These are phyloP conservation scores for Synanthedon tipuliformis DNA, from an alignment of 2,888 invertebrate genomes.

Conservation along the genomic window DNA sequence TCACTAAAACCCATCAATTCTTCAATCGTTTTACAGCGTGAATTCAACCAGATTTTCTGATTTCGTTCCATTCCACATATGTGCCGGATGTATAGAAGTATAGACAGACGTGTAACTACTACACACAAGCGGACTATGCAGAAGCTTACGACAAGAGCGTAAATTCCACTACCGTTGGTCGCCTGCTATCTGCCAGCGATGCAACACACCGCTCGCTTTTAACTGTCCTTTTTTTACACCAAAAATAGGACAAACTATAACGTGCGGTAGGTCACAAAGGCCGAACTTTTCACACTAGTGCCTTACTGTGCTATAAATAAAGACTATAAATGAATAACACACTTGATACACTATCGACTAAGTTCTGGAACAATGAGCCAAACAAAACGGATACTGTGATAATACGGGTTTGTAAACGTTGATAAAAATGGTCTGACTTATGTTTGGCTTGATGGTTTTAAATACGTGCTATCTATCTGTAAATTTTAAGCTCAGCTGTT, in stretches of 20 bases:
- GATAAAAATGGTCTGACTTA: neutral
- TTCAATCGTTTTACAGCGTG: too few species aligned
- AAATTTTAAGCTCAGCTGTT: too few species aligned
- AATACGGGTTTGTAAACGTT: neutral
- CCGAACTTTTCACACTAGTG: neutral
- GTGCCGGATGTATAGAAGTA: too few species aligned
- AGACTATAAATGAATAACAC: neutral
- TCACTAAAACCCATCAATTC: too few species aligned
- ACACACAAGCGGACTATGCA: neutral
- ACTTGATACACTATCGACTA: neutral
- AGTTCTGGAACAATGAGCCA: neutral
- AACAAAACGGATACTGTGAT: neutral
- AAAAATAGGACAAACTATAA: neutral
- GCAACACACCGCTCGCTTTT: slow-evolving; percentile 3
- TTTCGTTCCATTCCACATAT: too few species aligned
- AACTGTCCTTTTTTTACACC: neutral
- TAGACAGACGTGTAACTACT: neutral
- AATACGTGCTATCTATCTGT: too few species aligned
- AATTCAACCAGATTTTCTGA: too few species aligned
- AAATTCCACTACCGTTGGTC: slow-evolving; percentile 22
- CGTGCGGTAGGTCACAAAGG: neutral
- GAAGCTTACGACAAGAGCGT: slow-evolving; percentile 25
- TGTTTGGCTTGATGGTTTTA: too few species aligned
- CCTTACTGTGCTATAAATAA: neutral
- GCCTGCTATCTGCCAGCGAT: slow-evolving; percentile 14